phyloP scores from a whole-genome alignment of 2,113 vertebrate genomes.

The Pachyramphus minor region DNA sequence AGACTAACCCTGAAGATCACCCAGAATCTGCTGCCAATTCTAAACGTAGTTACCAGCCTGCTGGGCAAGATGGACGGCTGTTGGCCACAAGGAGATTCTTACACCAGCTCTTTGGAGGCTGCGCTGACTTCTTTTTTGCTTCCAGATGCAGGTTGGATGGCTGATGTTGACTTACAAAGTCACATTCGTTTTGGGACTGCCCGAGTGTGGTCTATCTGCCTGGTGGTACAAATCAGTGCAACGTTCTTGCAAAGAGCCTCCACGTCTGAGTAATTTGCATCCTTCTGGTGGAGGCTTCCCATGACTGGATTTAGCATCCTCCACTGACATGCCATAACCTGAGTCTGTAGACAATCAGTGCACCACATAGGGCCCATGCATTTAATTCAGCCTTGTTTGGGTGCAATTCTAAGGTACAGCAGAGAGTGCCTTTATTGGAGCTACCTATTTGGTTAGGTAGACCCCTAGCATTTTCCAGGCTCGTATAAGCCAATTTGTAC shows the following conservation, averaged over 20 bases:
- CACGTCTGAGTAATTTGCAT: background rate
- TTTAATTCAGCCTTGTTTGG: background rate
- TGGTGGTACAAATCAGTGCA: background rate
- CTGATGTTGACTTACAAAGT: background rate
- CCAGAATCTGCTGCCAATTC: background rate
- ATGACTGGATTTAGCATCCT: background rate
- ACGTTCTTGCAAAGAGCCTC: background rate
- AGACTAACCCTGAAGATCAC: background rate
- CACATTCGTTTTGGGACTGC: background rate
- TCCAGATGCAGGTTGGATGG: background rate
- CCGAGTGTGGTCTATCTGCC: background rate
- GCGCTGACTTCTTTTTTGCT: background rate
- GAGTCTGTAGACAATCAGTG: background rate
- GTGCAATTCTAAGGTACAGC: background rate
- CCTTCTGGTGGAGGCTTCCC: background rate
- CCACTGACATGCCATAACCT: background rate
- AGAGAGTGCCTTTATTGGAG: background rate
- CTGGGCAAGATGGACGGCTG: background rate
- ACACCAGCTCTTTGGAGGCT: background rate
- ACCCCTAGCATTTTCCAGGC: background rate
- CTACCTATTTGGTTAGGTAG: background rate
- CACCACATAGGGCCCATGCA: rapidly evolving
- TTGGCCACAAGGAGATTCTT: background rate
- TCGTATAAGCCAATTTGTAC: background rate
- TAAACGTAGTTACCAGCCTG: background rate